Conservation (phyloP, 37 sponge, comb jelly and placozoan genomes). For the Chondrosia reniformis region DNA sequence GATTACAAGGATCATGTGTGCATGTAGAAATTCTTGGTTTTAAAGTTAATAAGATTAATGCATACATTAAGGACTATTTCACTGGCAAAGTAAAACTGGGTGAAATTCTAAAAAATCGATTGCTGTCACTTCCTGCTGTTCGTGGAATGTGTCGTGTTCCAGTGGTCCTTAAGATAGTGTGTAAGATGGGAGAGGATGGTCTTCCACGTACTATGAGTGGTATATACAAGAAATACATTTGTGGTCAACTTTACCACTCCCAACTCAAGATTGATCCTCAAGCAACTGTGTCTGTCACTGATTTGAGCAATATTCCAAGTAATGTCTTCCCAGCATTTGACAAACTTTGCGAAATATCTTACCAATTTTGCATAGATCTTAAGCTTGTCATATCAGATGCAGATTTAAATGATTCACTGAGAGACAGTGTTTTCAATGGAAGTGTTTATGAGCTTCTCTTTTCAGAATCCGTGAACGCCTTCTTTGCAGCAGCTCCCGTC, state of each 20-base stretch:
- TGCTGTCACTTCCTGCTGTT: not conserved
- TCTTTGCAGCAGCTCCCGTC: not conserved
- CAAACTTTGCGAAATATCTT: not conserved
- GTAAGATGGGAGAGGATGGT: not conserved
- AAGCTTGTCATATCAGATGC: not conserved
- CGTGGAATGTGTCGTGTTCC: constrained; percentile 1
- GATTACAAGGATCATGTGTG: not conserved
- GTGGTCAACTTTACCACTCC: not conserved
- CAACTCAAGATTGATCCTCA: not conserved
- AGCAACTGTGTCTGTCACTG: too few species aligned
- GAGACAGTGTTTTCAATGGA: too few species aligned
- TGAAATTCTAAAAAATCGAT: not conserved
- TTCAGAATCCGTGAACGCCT: not conserved
- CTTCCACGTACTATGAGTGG: constrained; percentile 14
- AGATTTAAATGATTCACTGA: not conserved
- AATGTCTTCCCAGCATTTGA: not conserved
- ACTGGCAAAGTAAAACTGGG: too few species aligned
- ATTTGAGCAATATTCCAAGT: not conserved
- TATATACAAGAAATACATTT: not conserved
- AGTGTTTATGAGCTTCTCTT: not conserved
- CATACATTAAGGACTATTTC: not conserved
- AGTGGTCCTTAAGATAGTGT: constrained; percentile 15
- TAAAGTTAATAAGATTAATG: not conserved
- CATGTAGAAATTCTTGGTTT: constrained; percentile 10
- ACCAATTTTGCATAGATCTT: not conserved